phyloP scores from a whole-genome alignment of 1,140 invertebrate species.

The Tachypleus tridentatus region DNA sequence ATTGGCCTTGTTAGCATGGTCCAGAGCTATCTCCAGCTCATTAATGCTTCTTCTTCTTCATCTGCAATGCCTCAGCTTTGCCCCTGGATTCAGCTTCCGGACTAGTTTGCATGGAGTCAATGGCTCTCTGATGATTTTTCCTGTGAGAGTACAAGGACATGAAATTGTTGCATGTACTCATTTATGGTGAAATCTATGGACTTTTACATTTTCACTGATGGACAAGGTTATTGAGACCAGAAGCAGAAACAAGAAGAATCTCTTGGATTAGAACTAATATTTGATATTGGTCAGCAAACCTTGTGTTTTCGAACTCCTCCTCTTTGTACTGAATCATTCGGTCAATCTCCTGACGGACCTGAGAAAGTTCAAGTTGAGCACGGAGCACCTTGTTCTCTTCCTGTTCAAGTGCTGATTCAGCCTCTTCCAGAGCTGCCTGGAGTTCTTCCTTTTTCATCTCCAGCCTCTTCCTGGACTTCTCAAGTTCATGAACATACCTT shows the following conservation, averaged over 20 bases:
- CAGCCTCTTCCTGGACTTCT: conserved; percentile 40
- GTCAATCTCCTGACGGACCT: conserved; percentile 45
- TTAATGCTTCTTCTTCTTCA: conserved; percentile 51
- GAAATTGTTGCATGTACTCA: too few relatives aligned
- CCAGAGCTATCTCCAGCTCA: conserved; percentile 45
- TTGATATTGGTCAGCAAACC: too few relatives aligned
- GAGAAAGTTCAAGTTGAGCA: conserved; percentile 42
- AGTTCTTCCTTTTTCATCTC: conserved; percentile 46
- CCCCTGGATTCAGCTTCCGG: conserved; percentile 45
- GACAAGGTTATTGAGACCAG: too few relatives aligned
- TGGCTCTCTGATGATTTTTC: conserved; percentile 43
- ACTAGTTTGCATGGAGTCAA: conserved; percentile 45
- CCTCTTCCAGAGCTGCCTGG: conserved; percentile 43
- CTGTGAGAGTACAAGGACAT: conserved; percentile 20
- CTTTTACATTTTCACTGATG: too few relatives aligned
- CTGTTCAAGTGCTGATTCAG: conserved; percentile 43
- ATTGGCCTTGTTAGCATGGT: conserved; percentile 53
- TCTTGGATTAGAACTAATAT: too few relatives aligned
- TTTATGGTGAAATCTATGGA: too few relatives aligned
- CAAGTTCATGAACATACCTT: conserved; percentile 37
- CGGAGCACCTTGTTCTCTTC: conserved; percentile 38
- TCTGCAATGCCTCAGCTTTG: conserved; percentile 41
- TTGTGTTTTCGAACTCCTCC: conserved; percentile 46
- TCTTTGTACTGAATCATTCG: conserved; percentile 45
- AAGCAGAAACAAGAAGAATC: too few relatives aligned